Percentiles rank a stretch among this genome's conserved stretches.
Conservation (phyloP, 2,888 invertebrate genomes). For the Drosophila nigricruria region DNA sequence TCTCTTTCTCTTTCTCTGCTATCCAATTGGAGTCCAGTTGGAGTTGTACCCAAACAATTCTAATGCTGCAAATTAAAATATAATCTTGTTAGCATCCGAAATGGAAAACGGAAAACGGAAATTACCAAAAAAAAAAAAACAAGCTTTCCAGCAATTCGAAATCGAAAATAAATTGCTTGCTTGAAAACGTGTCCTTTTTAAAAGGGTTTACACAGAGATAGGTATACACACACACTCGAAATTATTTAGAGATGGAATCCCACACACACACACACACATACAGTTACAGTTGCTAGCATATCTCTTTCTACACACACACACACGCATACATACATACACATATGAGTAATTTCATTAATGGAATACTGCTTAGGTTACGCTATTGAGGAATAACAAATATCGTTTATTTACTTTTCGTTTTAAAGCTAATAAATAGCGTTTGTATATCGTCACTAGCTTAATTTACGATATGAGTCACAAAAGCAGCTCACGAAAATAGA, state of each 20-base stretch:
- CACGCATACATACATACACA: background rate
- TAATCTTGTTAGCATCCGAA: conserved; percentile 62
- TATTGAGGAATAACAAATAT: background rate
- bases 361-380: background rate
- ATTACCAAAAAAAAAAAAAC: conserved; percentile 40
- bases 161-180: conserved; percentile 57
- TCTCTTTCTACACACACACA: background rate
- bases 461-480: conserved; percentile 5
- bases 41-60: conserved; percentile 3
- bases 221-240: background rate
- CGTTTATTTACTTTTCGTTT: background rate
- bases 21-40: conserved; percentile 26
- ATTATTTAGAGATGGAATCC: background rate
- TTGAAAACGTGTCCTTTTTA: conserved; percentile 25
- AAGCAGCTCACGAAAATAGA: background rate
- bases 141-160: conserved; percentile 36
- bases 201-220: background rate
- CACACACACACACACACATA: background rate
- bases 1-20: background rate
- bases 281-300: background rate
- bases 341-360: background rate
- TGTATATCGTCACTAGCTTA: background rate
- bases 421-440: background rate
- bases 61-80: conserved; percentile 58
- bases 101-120: conserved; percentile 64